Conservation (phyloP, 2,113 vertebrate species). For the Chauna torquata region DNA sequence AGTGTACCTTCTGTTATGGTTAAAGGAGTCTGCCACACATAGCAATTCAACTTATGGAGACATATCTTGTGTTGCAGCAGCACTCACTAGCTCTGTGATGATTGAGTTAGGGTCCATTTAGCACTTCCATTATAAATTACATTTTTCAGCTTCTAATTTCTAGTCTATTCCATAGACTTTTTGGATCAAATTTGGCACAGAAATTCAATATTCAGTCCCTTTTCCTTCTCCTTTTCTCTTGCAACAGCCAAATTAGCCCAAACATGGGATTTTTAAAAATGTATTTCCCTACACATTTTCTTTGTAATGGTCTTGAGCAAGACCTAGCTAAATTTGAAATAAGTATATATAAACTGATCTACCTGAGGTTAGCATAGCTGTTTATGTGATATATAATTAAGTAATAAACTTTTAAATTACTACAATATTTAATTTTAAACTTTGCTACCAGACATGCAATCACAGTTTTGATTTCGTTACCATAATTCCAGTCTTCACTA, state of each 20-base stretch:
- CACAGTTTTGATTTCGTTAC: background rate
- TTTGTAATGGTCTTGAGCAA: background rate
- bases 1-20: conserved; percentile 1
- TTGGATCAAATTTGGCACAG: background rate
- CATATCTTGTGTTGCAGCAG: background rate
- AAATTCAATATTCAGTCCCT: background rate
- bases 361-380: background rate
- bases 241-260: background rate
- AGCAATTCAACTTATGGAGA: background rate
- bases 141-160: background rate
- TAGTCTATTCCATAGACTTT: background rate
- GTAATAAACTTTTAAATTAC: background rate
- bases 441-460: background rate
- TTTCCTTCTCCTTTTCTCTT: background rate
- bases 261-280: fast-evolving
- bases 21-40: background rate
- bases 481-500: background rate
- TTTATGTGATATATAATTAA: background rate
- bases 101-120: background rate
- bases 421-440: background rate
- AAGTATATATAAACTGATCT: background rate
- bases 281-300: background rate
- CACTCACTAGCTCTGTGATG: background rate
- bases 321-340: background rate
- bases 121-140: background rate